A percentile compares a stretch with the other conserved stretches of the same genome.
Conservation (phyloP, 1,140 invertebrate genomes). For the Eurosta solidaginis region DNA sequence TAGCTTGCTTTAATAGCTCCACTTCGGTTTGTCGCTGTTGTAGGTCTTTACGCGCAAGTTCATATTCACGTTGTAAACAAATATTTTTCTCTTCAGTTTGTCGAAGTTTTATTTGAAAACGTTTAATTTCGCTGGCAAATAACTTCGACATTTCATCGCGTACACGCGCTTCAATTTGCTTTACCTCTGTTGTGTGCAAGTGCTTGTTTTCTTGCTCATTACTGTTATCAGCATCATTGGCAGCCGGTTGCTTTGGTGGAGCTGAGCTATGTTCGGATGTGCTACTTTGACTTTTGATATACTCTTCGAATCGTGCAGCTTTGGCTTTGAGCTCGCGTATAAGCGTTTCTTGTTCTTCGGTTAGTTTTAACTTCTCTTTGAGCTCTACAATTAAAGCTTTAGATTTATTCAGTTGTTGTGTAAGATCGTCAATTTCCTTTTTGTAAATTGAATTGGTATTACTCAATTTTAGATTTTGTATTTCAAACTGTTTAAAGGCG, state of each 20-base stretch:
- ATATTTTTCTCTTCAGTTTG: slow-evolving; percentile 62
- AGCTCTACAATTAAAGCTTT: slow-evolving; percentile 40
- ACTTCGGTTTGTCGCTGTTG: slow-evolving; percentile 61
- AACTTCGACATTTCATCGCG: slow-evolving; percentile 65
- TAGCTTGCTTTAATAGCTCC: slow-evolving; percentile 63
- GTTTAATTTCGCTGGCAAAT: slow-evolving; percentile 64
- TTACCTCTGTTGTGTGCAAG: slow-evolving; percentile 41
- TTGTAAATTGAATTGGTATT: slow-evolving; percentile 44
- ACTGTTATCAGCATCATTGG: slow-evolving; percentile 34
- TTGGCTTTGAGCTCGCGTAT: slow-evolving; percentile 63
- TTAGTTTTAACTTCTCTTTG: slow-evolving; percentile 42
- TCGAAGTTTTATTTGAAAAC: slow-evolving; percentile 60
- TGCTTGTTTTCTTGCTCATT: slow-evolving; percentile 22
- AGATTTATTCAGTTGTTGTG: slow-evolving; percentile 40
- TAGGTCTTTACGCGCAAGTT: slow-evolving; percentile 58
- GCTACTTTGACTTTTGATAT: slow-evolving; percentile 49
- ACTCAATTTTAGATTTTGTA: slow-evolving; percentile 48
- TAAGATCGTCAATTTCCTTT: slow-evolving; percentile 44
- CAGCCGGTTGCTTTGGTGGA: not conserved
- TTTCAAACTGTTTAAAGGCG: slow-evolving; percentile 54
- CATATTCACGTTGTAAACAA: slow-evolving; percentile 62
- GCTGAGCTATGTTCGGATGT: slow-evolving; percentile 5
- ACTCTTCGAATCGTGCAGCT: slow-evolving; percentile 63
- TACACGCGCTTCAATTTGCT: slow-evolving; percentile 59
- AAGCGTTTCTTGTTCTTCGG: slow-evolving; percentile 61